Evolutionary conservation across 2,113 vertebrate species (phyloP).

Genomic region (Reinhardtius hippoglossoides): DNA sequence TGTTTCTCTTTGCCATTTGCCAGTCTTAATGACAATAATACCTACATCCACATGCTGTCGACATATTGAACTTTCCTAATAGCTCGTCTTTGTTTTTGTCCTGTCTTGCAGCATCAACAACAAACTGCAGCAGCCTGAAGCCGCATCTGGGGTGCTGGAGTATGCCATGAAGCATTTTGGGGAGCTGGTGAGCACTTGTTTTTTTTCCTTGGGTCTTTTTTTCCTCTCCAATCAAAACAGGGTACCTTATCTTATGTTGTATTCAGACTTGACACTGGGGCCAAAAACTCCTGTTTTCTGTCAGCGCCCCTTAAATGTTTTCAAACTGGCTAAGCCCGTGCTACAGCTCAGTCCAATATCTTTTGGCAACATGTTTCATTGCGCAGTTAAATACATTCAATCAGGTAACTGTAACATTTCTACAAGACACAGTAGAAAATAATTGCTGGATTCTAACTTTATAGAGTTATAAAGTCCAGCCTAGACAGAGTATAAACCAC

Average conservation of each 20-base stretch:
- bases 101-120: slow-evolving; percentile 93
- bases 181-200: slow-evolving; percentile 90
- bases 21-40: not conserved
- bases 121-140: slow-evolving; percentile 98
- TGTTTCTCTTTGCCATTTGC: not conserved
- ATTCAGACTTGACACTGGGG: not conserved
- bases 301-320: not conserved
- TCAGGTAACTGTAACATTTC: not conserved
- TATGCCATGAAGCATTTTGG: slow-evolving; percentile 99
- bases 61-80: slow-evolving; percentile 3
- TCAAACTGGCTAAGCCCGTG: not conserved
- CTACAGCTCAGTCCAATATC: not conserved
- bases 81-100: slow-evolving; percentile 38
- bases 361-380: not conserved
- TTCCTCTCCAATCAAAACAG: not conserved
- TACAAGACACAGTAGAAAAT: not conserved
- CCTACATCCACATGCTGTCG: not conserved
- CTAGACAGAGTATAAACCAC: not conserved
- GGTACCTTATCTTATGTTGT: not conserved
- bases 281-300: not conserved
- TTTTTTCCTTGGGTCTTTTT: not conserved
- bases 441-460: not conserved
- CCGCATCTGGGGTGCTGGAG: slow-evolving; percentile 94
- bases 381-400: not conserved
- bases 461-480: not conserved